phyloP scores from a whole-genome alignment of 2,797 vertebrate genomes.

The Poecilia gillii region DNA sequence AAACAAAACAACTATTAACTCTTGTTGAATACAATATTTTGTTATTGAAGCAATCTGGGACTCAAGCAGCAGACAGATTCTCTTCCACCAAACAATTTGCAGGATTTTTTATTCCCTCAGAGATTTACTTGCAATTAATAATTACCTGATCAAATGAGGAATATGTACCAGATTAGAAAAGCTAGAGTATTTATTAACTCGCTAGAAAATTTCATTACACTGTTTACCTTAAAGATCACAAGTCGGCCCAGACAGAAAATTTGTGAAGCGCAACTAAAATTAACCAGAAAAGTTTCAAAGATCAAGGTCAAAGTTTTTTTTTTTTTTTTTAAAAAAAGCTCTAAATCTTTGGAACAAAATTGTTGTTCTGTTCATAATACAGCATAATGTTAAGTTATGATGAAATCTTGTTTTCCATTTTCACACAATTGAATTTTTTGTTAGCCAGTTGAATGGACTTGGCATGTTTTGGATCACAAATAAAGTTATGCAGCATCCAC shows the following conservation, averaged over 20 bases:
- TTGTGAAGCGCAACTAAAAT: neutral
- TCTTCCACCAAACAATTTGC: neutral
- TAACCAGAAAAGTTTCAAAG: neutral
- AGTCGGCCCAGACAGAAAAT: neutral
- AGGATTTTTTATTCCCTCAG: neutral
- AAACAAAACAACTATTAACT: neutral
- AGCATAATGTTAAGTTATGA: neutral
- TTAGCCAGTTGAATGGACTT: neutral
- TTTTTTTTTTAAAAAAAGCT: neutral
- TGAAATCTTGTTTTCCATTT: neutral
- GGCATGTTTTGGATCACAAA: neutral
- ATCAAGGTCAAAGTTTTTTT: neutral
- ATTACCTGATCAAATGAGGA: neutral
- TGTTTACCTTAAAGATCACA: neutral
- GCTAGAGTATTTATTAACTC: neutral
- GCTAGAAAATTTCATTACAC: neutral
- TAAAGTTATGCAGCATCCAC: conserved; percentile 9
- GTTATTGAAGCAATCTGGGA: neutral
- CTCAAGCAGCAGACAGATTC: neutral
- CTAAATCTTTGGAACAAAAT: neutral
- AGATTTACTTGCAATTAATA: neutral
- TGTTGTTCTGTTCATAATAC: neutral
- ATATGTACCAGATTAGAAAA: neutral
- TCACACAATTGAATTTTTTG: neutral
- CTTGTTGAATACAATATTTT: neutral